These are phyloP conservation scores for Melanotaenia boesemani DNA, from an alignment of 2,797 vertebrate genomes.

Conservation along the genomic window DNA sequence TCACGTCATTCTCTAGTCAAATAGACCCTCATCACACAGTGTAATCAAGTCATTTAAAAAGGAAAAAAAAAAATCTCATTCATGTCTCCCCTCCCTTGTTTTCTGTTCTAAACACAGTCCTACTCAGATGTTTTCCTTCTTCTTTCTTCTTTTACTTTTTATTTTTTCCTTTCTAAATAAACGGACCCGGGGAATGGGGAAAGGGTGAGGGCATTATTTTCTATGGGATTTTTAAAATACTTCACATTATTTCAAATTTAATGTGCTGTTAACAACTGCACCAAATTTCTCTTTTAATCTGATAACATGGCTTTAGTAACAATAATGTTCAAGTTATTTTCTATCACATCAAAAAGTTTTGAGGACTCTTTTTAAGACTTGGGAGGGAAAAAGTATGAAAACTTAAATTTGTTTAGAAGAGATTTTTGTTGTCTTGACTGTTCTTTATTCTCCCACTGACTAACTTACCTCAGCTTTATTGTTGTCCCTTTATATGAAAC, in stretches of 20 bases:
- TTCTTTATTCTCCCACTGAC: background rate
- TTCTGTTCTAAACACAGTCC: background rate
- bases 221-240: background rate
- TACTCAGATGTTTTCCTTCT: background rate
- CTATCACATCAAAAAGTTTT: background rate
- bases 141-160: background rate
- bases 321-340: no score
- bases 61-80: constrained; percentile 20
- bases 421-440: background rate
- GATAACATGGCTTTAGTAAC: no score
- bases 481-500: background rate
- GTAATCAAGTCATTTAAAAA: constrained; percentile 35
- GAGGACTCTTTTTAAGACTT: background rate
- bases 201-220: no score
- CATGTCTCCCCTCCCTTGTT: background rate
- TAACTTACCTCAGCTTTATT: background rate
- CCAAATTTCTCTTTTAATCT: background rate
- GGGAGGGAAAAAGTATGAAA: background rate
- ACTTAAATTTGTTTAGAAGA: no score
- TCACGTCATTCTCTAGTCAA: constrained; percentile 51
- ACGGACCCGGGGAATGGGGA: background rate
- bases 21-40: constrained; percentile 56
- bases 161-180: background rate
- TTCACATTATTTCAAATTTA: background rate
- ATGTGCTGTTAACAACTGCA: background rate